Conservation (phyloP, 2,797 vertebrate species). For the Lepilemur septentrionalis region DNA sequence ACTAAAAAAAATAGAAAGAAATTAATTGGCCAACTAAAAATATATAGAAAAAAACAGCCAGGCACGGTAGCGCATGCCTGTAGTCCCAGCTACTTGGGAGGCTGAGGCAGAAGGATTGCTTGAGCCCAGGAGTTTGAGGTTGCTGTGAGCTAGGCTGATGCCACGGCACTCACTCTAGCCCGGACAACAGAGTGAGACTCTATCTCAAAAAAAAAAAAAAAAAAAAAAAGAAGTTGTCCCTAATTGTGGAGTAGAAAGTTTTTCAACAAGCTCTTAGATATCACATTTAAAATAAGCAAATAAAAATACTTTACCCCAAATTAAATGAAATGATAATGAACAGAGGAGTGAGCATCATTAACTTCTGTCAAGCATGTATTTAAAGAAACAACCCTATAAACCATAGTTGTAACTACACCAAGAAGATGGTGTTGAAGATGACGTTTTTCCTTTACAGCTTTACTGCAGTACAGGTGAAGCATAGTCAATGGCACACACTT, state of each 20-base stretch:
- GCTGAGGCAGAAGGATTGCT: too few relatives aligned
- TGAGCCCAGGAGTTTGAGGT: too few relatives aligned
- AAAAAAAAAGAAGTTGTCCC: background rate
- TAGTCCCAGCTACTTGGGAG: too few relatives aligned
- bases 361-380: background rate
- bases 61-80: too few relatives aligned
- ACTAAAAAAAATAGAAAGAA: too few relatives aligned
- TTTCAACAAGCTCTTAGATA: background rate
- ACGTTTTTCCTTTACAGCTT: background rate
- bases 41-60: too few relatives aligned
- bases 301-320: background rate
- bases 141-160: too few relatives aligned
- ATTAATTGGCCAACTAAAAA: too few relatives aligned
- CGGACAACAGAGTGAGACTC: too few relatives aligned
- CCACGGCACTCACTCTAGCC: too few relatives aligned
- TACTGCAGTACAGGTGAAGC: background rate
- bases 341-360: background rate
- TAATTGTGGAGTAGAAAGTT: background rate
- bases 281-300: background rate
- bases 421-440: background rate
- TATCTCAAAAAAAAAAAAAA: too few relatives aligned
- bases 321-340: background rate
- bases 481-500: background rate
- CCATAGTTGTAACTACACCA: background rate
- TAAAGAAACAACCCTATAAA: constrained; percentile 22